Conservation (phyloP, 2,113 vertebrate genomes). For the Engystomops pustulosus region DNA sequence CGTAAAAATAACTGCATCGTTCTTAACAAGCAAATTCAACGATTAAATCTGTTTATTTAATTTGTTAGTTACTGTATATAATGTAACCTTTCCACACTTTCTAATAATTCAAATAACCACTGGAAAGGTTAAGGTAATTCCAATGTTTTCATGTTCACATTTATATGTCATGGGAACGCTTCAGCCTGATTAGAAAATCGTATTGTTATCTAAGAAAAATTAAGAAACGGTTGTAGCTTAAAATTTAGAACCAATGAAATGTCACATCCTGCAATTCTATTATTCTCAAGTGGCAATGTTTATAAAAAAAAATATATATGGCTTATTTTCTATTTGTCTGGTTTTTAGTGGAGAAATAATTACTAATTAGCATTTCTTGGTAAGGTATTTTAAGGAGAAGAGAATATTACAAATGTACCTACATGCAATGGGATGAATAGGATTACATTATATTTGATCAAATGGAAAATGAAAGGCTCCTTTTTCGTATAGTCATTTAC, state of each 20-base stretch:
- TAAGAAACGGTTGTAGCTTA: constrained; percentile 17
- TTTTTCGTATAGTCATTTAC: not conserved
- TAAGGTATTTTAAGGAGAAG: not conserved
- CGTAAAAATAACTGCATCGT: constrained; percentile 48
- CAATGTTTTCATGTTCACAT: constrained; percentile 23
- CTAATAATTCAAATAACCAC: constrained; percentile 37
- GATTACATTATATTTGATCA: too few species aligned
- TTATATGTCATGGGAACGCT: constrained; percentile 42
- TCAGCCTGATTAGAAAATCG: constrained; percentile 16
- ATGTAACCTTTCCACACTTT: constrained; percentile 56
- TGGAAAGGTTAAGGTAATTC: constrained; percentile 58
- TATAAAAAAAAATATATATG: constrained; percentile 23
- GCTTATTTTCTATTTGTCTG: not conserved
- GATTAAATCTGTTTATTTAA: constrained; percentile 61
- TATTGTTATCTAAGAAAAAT: constrained; percentile 21
- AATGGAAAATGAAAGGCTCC: not conserved
- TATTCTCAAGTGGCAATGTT: not conserved
- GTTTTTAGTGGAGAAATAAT: constrained; percentile 20
- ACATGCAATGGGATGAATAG: not conserved
- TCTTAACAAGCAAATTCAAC: constrained; percentile 40
- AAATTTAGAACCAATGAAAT: constrained; percentile 41
- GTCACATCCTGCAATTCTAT: constrained; percentile 22
- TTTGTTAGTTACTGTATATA: constrained; percentile 52
- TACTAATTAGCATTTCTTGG: not conserved
- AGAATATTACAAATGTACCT: not conserved